Evolutionary conservation across 1,140 invertebrate genomes (phyloP).

Genomic region (Drosophila oshimai): DNA sequence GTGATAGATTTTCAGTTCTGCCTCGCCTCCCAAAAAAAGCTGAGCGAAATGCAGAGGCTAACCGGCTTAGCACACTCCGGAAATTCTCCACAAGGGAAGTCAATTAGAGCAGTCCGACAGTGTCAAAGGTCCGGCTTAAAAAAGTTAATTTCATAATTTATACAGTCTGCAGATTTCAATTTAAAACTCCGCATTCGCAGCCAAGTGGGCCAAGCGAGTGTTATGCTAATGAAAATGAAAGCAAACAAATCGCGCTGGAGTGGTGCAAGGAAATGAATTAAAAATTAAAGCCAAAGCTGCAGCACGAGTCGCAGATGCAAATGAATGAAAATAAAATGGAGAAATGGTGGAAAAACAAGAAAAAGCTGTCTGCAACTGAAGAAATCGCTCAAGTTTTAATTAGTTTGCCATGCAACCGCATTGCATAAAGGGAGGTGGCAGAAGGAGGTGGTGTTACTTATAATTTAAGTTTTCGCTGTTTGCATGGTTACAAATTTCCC

Average conservation of each 20-base stretch:
- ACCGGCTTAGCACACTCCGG: conserved; percentile 10
- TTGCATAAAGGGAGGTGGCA: not conserved
- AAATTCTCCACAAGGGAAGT: conserved; percentile 26
- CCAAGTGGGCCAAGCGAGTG: conserved; percentile 32
- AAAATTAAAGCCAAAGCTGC: conserved; percentile 62
- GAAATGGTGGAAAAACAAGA: conserved; percentile 10
- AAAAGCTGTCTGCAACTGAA: conserved; percentile 50
- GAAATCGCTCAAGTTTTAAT: conserved; percentile 77
- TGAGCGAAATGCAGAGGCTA: not conserved
- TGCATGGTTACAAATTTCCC: conserved; percentile 15
- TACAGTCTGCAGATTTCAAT: conserved; percentile 44
- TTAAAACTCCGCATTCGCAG: conserved; percentile 44
- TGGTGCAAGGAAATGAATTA: conserved; percentile 48
- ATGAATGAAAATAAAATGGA: conserved; percentile 49
- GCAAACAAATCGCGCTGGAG: conserved; percentile 46
- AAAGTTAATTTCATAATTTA: conserved; percentile 58
- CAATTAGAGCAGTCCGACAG: conserved; percentile 39
- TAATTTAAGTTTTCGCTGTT: conserved; percentile 34
- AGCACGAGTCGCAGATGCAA: conserved; percentile 45
- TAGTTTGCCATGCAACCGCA: conserved; percentile 65
- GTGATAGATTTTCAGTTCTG: conserved; percentile 55
- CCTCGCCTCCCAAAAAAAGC: not conserved
- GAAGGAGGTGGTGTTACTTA: conserved; percentile 2
- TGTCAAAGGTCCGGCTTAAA: conserved; percentile 22
- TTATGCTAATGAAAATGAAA: conserved; percentile 45